phyloP scores from a whole-genome alignment of 2,113 vertebrate genomes.

The Neolamprologus tretocephalus region DNA sequence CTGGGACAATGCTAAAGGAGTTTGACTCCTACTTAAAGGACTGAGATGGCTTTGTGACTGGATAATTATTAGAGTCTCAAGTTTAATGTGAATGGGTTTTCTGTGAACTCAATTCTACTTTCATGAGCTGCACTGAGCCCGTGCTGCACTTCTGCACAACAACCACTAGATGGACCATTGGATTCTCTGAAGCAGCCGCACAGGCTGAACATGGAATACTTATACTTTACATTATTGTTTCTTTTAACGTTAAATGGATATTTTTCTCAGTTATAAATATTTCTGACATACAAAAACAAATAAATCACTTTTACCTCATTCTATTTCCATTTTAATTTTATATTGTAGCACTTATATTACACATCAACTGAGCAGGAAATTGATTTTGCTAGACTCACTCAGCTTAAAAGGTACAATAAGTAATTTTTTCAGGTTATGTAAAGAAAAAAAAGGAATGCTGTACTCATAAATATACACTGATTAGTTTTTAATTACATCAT shows the following conservation, averaged over 20 bases:
- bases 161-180: not conserved
- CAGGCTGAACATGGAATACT: no score
- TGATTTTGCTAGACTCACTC: not conserved
- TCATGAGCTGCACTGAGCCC: not conserved
- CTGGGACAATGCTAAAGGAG: not conserved
- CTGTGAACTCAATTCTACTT: not conserved
- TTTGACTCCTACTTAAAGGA: not conserved
- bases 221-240: not conserved
- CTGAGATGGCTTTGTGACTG: not conserved
- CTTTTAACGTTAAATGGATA: not conserved
- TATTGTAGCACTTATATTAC: not conserved
- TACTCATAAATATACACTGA: not conserved
- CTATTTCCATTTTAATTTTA: not conserved
- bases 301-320: not conserved
- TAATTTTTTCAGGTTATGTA: not conserved
- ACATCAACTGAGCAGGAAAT: not conserved
- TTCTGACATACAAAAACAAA: not conserved
- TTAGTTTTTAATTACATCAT: not conserved
- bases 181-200: not conserved
- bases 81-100: not conserved
- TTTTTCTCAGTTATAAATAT: not conserved
- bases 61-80: not conserved
- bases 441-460: not conserved
- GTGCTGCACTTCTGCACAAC: not conserved
- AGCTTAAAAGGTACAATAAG: not conserved